phyloP scores from a whole-genome alignment of 2,888 invertebrate genomes.

The Phalangium opilio region DNA sequence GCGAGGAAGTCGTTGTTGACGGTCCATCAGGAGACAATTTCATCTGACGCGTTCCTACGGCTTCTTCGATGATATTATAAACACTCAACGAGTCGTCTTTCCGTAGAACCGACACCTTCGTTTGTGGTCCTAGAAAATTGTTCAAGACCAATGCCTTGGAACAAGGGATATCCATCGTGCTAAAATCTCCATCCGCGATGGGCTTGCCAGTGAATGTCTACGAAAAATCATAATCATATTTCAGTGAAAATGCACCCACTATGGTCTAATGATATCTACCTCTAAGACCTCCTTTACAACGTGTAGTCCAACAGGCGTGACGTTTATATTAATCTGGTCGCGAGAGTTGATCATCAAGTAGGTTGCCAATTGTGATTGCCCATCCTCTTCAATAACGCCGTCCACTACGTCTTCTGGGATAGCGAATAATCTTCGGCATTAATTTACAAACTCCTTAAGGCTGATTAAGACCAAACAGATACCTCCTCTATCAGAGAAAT shows the following conservation, averaged over 20 bases:
- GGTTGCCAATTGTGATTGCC: constrained; percentile 35
- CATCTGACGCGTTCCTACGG: too few species aligned
- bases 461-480: too few species aligned
- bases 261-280: constrained; percentile 24
- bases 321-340: constrained; percentile 47
- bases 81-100: constrained; percentile 1
- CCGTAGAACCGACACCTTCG: constrained; percentile 6
- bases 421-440: too few species aligned
- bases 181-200: neutral
- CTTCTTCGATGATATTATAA: too few species aligned
- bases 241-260: neutral
- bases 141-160: constrained; percentile 3
- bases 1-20: too few species aligned
- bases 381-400: constrained; percentile 14
- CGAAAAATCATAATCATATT: neutral
- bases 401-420: constrained; percentile 6
- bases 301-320: constrained; percentile 49
- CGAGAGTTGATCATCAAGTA: constrained; percentile 52
- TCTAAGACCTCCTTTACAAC: constrained; percentile 37
- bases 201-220: neutral
- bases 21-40: too few species aligned
- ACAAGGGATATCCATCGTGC: neutral
- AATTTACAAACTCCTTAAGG: too few species aligned
- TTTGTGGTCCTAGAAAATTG: constrained; percentile 15
- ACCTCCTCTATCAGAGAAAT: too few species aligned